phyloP scores from a whole-genome alignment of 92 coral and sea anemone genomes.

The Plumapathes pennacea region DNA sequence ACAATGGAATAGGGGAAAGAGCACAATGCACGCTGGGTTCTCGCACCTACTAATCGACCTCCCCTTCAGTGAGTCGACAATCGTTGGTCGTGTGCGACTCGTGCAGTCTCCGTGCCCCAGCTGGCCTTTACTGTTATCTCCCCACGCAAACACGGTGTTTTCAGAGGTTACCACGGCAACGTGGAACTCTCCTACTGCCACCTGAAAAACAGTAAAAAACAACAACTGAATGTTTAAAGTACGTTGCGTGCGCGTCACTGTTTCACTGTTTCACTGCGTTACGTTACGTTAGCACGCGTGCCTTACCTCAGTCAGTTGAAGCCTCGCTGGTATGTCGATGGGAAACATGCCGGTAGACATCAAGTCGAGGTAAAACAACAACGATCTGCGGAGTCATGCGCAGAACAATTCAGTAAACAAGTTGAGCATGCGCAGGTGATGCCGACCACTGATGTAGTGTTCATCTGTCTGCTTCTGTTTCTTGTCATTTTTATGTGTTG shows the following conservation, averaged over 20 bases:
- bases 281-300: neutral
- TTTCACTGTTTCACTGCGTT: too few relatives aligned
- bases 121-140: constrained; percentile 91
- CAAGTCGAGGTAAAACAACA: constrained; percentile 88
- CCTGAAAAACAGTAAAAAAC: constrained; percentile 39
- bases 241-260: too few relatives aligned
- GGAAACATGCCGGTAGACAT: constrained; percentile 84
- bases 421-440: neutral
- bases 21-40: neutral
- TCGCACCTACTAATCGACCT: constrained; percentile 84
- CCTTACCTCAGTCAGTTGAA: constrained; percentile 85
- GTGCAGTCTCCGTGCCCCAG: constrained; percentile 88
- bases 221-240: too few relatives aligned
- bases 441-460: too few relatives aligned
- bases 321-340: constrained; percentile 84
- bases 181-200: constrained; percentile 91
- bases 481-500: too few relatives aligned
- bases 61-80: constrained; percentile 82
- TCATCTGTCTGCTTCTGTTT: neutral
- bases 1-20: too few relatives aligned
- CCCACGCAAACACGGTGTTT: constrained; percentile 91
- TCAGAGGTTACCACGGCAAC: constrained; percentile 94
- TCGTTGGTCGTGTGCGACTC: constrained; percentile 74
- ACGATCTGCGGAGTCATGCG: constrained; percentile 82
- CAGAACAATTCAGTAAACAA: too few relatives aligned